Base-by-base conservation (phyloP, 2,113 vertebrate species). In the Tachysurus vachellii region DNA sequence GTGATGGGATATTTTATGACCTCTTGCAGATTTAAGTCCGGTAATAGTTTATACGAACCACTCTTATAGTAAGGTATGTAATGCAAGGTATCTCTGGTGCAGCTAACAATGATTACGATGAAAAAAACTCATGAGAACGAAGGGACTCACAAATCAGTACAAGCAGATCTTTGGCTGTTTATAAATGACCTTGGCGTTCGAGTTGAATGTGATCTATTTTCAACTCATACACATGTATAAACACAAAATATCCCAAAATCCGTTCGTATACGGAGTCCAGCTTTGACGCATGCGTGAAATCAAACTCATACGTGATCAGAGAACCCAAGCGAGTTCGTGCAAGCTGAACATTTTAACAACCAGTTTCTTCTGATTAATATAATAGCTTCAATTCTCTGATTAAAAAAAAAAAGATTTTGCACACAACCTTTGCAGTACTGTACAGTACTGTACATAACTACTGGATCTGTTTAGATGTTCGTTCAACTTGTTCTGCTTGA, bases 401-500 rank as follows among this genome's bases (percentile, higher is more conserved):
- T 4, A 10, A 23, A 31, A 31, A 68, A 14, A 2, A 11, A 14
- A 4, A n/a, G n/a, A n/a, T n/a, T 36, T 36, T 66, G 10, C 7
- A 71, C 36, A 8, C 4, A 6, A 53, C 47, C 47, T 54, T 77
- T n/a, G 10, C 73, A 76, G 17, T 44, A 73, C 16, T 73, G 70
- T 36, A 26, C 36, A 73, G 1, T 23, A 73, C 21, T 44, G 36
- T 36, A 36, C 36, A 36, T 36, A 36, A 36, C 2, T 36, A 36
- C 36, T 36, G 36, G 1, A 42, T 36, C 3, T 47, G 36, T 36
- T 44, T 2, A 0, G 36, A 26, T 44, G 14, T 1, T 23, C 11
- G 26, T n/a, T 64, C 59, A 28, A 47, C 80, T 26, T 2, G 75
- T 77, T 62, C 82, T 56, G 82, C 82, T 56, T 42, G 64, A 82